Conservation (phyloP, 2,113 vertebrate genomes). For the Okapia johnstoni region DNA sequence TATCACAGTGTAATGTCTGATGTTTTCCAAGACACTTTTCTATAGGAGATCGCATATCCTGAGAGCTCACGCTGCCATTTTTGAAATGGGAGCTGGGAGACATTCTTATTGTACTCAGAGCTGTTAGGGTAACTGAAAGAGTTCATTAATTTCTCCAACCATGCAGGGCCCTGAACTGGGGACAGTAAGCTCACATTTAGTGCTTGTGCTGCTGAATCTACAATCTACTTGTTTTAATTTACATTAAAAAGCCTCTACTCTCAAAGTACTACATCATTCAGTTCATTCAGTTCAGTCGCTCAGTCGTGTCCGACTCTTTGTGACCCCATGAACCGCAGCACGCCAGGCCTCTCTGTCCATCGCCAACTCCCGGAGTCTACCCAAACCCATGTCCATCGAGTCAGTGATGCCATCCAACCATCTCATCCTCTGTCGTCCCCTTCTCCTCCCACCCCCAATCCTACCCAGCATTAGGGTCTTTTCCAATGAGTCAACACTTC, state of each 20-base stretch:
- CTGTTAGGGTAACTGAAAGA: not conserved
- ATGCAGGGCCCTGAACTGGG: not conserved
- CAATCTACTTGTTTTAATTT: constrained; percentile 42
- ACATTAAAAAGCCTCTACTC: constrained; percentile 24
- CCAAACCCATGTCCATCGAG: too few relatives aligned
- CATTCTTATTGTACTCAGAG: not conserved
- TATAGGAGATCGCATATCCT: not conserved
- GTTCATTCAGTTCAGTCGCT: too few relatives aligned
- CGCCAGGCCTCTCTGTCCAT: too few relatives aligned
- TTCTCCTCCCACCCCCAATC: too few relatives aligned
- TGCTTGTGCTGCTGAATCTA: not conserved
- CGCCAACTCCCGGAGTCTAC: too few relatives aligned
- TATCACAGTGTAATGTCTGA: not conserved
- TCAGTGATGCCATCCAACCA: too few relatives aligned
- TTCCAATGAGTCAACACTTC: too few relatives aligned
- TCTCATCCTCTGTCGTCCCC: too few relatives aligned
- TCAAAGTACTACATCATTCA: constrained; percentile 5
- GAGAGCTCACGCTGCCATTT: not conserved
- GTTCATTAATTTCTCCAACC: not conserved
- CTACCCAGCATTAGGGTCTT: too few relatives aligned
- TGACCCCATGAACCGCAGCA: too few relatives aligned
- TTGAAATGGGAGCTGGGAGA: not conserved
- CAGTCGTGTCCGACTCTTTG: too few relatives aligned
- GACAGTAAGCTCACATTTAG: not conserved
- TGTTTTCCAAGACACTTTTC: not conserved